A percentile compares a stretch with the other conserved stretches of the same genome.
phyloP scores from a whole-genome alignment of 2,797 vertebrate genomes.

The Halcyon smyrnensis region DNA sequence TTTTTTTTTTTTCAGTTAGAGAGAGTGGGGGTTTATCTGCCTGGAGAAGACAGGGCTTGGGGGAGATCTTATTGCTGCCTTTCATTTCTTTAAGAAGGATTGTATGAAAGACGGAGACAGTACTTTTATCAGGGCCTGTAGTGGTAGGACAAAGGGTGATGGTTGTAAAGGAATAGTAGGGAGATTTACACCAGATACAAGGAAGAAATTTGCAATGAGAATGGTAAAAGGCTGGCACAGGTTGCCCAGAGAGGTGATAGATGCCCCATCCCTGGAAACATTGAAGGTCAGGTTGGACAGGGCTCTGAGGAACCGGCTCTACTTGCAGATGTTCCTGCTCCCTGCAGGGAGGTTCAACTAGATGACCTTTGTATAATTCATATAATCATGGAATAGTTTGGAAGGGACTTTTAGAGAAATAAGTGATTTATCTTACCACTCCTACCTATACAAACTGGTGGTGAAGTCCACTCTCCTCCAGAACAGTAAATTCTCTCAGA shows the following conservation, averaged over 20 bases:
- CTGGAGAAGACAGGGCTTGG: not conserved
- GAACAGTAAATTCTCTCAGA: conserved; percentile 67
- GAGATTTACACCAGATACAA: not conserved
- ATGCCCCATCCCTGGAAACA: not conserved
- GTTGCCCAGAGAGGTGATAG: not conserved
- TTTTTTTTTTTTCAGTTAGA: not conserved
- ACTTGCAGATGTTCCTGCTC: not conserved
- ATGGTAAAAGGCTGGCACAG: not conserved
- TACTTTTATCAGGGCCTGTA: not conserved
- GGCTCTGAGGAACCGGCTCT: not conserved
- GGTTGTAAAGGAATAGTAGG: not conserved
- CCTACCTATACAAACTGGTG: conserved; percentile 79
- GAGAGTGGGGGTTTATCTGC: not conserved
- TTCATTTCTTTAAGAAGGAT: not conserved
- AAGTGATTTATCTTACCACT: not conserved
- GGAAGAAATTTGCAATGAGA: not conserved
- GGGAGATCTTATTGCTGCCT: not conserved
- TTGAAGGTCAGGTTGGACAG: not conserved
- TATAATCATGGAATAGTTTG: too few species aligned
- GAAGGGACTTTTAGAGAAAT: not conserved
- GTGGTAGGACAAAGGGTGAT: accelerated
- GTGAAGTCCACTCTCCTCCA: conserved; percentile 73
- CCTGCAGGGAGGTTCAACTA: not conserved
- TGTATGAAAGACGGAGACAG: not conserved
- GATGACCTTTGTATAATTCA: too few species aligned